A percentile compares a stretch with the other conserved stretches of the same genome.
Evolutionary conservation across 2,113 vertebrate genomes (phyloP).

Genomic region (Saiga tatarica): DNA sequence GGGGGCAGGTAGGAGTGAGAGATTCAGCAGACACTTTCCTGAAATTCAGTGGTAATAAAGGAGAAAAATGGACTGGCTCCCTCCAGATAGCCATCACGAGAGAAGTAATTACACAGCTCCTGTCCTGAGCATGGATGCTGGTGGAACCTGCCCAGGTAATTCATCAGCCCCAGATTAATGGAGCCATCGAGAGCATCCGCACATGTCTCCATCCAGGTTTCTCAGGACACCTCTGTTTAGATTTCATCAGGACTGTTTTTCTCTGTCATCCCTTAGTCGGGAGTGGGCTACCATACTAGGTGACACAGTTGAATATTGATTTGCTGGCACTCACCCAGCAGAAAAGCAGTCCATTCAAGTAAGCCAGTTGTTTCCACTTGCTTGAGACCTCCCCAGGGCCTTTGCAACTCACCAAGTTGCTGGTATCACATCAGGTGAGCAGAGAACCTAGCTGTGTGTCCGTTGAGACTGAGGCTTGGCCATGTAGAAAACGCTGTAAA

Average conservation of each 20-base stretch:
- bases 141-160: background rate
- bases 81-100: background rate
- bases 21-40: background rate
- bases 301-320: background rate
- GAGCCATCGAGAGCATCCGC: background rate
- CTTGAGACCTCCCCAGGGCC: background rate
- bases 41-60: background rate
- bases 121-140: background rate
- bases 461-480: background rate
- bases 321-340: background rate
- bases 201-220: background rate
- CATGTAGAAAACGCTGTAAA: background rate
- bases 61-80: background rate
- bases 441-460: background rate
- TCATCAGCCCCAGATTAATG: background rate
- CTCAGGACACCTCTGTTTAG: background rate
- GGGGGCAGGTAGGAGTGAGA: fast-evolving
- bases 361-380: background rate
- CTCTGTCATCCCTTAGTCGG: background rate
- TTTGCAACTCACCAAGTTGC: background rate
- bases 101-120: background rate
- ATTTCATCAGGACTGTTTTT: background rate
- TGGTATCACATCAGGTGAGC: background rate
- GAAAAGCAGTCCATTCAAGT: background rate
- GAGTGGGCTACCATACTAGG: background rate